phyloP scores from a whole-genome alignment of 2,113 vertebrate species.

The Phalacrocorax pelagicus region DNA sequence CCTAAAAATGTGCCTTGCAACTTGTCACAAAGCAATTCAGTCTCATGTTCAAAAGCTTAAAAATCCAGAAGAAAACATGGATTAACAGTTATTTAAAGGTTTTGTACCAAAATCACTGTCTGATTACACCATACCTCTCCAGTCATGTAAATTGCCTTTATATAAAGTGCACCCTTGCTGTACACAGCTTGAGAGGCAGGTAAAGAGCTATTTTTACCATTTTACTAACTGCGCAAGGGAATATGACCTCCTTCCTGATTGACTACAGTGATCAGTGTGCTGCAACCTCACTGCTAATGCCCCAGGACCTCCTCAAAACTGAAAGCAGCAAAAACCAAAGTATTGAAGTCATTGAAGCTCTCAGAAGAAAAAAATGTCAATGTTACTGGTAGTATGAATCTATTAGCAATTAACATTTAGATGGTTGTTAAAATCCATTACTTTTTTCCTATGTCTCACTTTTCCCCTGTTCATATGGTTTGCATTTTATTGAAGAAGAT shows the following conservation, averaged over 20 bases:
- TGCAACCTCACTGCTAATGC: background rate
- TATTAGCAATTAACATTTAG: background rate
- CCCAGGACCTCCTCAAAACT: background rate
- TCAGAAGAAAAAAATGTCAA: background rate
- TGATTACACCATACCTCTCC: background rate
- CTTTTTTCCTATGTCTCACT: background rate
- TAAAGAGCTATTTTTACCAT: background rate
- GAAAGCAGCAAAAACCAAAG: background rate
- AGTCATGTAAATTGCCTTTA: background rate
- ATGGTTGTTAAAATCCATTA: background rate
- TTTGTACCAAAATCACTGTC: background rate
- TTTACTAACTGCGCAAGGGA: background rate
- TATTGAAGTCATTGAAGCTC: background rate
- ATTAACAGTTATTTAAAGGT: background rate
- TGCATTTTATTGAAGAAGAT: background rate
- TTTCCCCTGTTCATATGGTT: background rate
- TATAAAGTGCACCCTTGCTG: background rate
- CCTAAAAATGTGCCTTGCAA: constrained; percentile 25
- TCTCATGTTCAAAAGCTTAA: background rate
- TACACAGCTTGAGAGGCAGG: background rate
- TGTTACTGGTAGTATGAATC: background rate
- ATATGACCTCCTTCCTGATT: background rate
- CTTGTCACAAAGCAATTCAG: background rate
- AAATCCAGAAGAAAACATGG: background rate
- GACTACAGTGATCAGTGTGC: background rate